phyloP scores from a whole-genome alignment of 2,888 invertebrate species.

The Meteorus colon region DNA sequence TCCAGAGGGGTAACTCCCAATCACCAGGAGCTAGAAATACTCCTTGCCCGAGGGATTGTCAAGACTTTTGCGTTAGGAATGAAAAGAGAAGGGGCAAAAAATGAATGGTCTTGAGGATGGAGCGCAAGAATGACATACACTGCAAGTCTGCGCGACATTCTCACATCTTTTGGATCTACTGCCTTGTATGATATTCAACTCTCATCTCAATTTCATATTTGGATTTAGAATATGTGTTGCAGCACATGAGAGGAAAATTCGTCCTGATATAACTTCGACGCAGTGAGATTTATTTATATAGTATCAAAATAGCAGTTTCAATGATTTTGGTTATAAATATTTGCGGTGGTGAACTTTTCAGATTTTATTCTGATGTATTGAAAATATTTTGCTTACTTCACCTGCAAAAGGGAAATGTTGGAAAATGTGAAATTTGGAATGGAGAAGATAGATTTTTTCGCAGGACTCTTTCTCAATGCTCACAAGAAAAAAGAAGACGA shows the following conservation, averaged over 20 bases:
- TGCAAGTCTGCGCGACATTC: constrained; percentile 24
- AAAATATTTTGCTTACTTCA: too few relatives aligned
- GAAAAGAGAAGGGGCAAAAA: constrained; percentile 43
- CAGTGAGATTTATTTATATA: too few relatives aligned
- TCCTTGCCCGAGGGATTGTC: constrained; percentile 60
- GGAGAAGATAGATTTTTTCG: too few relatives aligned
- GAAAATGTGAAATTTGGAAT: too few relatives aligned
- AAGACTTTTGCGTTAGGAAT: constrained; percentile 55
- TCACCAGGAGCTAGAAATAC: constrained; percentile 71
- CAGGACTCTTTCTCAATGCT: too few relatives aligned
- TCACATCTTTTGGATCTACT: background rate
- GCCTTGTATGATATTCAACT: background rate
- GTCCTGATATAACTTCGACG: too few relatives aligned
- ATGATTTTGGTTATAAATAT: too few relatives aligned
- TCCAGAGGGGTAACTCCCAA: constrained; percentile 72
- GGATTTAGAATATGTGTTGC: background rate
- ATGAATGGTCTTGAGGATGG: constrained; percentile 29
- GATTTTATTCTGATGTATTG: too few relatives aligned
- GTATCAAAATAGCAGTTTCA: too few relatives aligned
- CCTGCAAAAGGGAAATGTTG: too few relatives aligned
- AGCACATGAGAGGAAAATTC: background rate
- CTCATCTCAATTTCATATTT: background rate
- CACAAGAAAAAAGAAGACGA: too few relatives aligned
- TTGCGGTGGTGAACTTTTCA: too few relatives aligned
- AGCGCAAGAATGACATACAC: background rate